A percentile compares a stretch with the other conserved stretches of the same genome.
phyloP scores from a whole-genome alignment of 1,140 invertebrate genomes.

The Ips nitidus region DNA sequence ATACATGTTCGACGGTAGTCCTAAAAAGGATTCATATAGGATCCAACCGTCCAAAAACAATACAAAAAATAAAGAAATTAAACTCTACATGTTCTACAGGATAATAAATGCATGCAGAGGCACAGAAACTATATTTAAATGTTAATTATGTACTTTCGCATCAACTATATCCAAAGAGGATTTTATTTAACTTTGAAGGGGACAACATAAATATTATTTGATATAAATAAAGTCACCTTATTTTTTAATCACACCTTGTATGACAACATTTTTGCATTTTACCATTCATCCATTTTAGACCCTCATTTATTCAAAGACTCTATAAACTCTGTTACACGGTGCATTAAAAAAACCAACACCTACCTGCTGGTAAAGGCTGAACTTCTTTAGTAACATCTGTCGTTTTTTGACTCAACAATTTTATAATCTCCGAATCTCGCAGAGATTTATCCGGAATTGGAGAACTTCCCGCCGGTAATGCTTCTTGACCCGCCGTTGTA shows the following conservation, averaged over 20 bases:
- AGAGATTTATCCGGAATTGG: constrained; percentile 13
- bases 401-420: constrained; percentile 45
- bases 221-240: background rate
- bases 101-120: too few species aligned
- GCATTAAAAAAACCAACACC: background rate
- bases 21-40: constrained; percentile 3
- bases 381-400: constrained; percentile 36
- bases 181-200: too few species aligned
- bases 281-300: too few species aligned
- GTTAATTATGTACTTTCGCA: too few species aligned
- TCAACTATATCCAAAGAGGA: too few species aligned
- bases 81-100: too few species aligned
- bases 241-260: too few species aligned
- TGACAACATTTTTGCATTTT: too few species aligned
- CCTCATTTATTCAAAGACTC: too few species aligned
- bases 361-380: constrained; percentile 39
- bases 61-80: background rate
- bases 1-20: constrained; percentile 45
- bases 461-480: too few species aligned
- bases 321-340: background rate
- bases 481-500: too few species aligned
- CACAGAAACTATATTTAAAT: too few species aligned
- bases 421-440: constrained; percentile 50
- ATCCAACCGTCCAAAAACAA: background rate
- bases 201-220: background rate